A percentile compares a stretch with the other conserved stretches of the same genome.
These are phyloP conservation scores for Mactromeris polynyma DNA, from an alignment of 2,888 invertebrate genomes.

Conservation along the genomic window DNA sequence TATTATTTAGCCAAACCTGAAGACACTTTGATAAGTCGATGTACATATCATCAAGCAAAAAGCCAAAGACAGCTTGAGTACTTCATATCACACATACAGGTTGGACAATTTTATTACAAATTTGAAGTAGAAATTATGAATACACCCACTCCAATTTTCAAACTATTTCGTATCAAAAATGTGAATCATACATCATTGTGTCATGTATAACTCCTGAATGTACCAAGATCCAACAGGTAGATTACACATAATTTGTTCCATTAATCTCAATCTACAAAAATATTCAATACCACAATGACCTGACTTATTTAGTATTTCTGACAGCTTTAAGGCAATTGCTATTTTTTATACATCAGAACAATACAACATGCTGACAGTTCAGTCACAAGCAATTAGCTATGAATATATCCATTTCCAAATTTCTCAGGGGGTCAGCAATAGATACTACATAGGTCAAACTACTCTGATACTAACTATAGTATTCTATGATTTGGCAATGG, in stretches of 20 bases:
- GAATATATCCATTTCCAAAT: constrained; percentile 23
- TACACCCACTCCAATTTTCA: too few species aligned
- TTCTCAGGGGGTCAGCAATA: constrained; percentile 30
- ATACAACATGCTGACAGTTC: constrained; percentile 23
- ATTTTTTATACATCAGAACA: not conserved
- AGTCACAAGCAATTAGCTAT: constrained; percentile 31
- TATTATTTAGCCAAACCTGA: too few species aligned
- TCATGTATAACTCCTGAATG: not conserved
- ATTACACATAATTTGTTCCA: not conserved
- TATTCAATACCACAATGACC: not conserved
- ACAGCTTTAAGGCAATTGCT: not conserved
- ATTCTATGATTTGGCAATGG: not conserved
- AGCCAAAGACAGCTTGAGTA: too few species aligned
- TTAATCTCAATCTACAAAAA: not conserved
- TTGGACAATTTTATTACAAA: too few species aligned
- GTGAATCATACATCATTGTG: too few species aligned
- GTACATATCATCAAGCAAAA: too few species aligned
- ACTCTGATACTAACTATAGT: not conserved
- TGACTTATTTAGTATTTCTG: not conserved
- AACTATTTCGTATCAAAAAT: too few species aligned
- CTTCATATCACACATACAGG: too few species aligned
- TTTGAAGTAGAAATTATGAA: too few species aligned
- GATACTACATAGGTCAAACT: constrained; percentile 1
- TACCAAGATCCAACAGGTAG: not conserved
- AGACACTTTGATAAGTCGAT: too few species aligned